Evolutionary conservation across 1,140 invertebrate species (phyloP), one percentile per base, ranked within the genome.

Genomic region (Drosophila malerkotliana): DNA sequence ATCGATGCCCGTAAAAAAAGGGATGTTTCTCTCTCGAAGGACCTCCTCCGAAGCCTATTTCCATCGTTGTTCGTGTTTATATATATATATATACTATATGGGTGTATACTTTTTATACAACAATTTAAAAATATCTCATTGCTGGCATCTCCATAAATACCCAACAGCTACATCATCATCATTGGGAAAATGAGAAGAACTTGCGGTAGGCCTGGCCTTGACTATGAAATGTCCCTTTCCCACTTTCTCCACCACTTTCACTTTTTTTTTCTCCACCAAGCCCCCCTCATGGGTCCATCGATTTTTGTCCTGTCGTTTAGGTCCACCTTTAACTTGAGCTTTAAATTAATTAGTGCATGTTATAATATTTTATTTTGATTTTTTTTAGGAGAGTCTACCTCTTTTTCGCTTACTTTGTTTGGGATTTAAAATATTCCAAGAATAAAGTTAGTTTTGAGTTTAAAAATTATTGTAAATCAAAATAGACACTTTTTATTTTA

Each of bases 21-120:
- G 48, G 24, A 53, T 21, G 41, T 6, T 1, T 21, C 26, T 21
- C 5, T 28, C n/a, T 18, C 14, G 30, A 34, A 32, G 24, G 39
- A 83, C 49, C 79, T 66, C 79, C 75, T 66, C 79, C 75, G 75
- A 82, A 83, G 79, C 79, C 75, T 64, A 59, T 66, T 56, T 54
- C 12, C 8, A 62, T 47, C 51, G 24, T 14, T 30, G 47, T 47
- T 41, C 24, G 15, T 55, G 39, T 12, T 12, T 39, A 32, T 21
- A 37, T 37, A n/a, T 37, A n/a, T 37, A 12, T 12, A 7, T 28
- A 28, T 28, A 5, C 26, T 28, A 28, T 28, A 28, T 28, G 5
- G 5, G 26, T 28, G 26, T 28, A 24, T 34, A 8, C 45, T 39
- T 75, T 75, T 75, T 68, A 18, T 67, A 32, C 9, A 32, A 51